Percentiles rank a stretch among this genome's conserved stretches.
Evolutionary conservation across 1,140 invertebrate genomes (phyloP).

Genomic region (silkworm (Bombyx mori)): DNA sequence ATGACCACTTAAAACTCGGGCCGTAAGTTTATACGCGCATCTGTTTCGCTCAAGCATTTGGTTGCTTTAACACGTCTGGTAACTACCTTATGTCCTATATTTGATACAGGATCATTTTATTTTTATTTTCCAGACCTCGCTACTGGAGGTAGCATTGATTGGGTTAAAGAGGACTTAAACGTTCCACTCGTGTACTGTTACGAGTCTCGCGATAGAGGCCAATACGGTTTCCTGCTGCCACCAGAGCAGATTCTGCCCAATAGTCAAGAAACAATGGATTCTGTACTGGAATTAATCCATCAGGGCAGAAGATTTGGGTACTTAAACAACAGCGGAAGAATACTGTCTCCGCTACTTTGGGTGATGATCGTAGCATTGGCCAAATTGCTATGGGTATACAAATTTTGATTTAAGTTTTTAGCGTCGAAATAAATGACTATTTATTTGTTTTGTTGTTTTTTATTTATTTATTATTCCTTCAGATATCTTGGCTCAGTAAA

Average conservation of each 20-base stretch:
- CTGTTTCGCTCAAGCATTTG: no score
- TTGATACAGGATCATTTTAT: neutral
- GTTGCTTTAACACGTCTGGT: neutral
- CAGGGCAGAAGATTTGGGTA: constrained; percentile 65
- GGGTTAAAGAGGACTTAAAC: constrained; percentile 75
- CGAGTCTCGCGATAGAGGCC: constrained; percentile 79
- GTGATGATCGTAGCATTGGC: no score
- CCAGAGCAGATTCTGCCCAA: constrained; percentile 81
- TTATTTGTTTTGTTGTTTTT: no score
- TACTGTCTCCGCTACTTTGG: no score
- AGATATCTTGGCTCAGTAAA: no score
- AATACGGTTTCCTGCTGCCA: constrained; percentile 86
- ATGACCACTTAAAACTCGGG: no score
- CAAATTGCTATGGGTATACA: no score
- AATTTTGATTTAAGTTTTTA: no score
- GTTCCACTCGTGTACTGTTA: constrained; percentile 77
- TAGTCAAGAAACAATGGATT: constrained; percentile 79
- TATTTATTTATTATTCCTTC: no score
- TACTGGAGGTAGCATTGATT: constrained; percentile 77
- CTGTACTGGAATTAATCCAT: constrained; percentile 74
- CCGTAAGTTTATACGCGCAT: no score
- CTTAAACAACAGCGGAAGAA: constrained; percentile 19
- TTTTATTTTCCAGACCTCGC: constrained; percentile 64
- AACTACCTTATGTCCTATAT: neutral
- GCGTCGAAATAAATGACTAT: no score